Evolutionary conservation across 2,797 vertebrate species (phyloP).

Genomic region (Gymnoscopelus braueri): DNA sequence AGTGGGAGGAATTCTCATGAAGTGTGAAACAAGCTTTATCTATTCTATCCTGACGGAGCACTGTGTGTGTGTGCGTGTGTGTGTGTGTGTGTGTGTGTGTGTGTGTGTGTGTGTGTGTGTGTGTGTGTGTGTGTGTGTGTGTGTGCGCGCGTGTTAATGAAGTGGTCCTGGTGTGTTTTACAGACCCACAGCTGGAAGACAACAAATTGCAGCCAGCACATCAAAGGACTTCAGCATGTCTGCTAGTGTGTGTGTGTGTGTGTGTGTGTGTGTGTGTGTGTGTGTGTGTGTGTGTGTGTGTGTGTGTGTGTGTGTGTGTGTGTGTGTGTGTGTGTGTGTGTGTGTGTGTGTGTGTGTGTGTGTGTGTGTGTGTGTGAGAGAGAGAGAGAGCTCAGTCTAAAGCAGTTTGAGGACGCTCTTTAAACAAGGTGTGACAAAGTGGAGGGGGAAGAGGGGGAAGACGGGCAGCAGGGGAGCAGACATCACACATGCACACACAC

Average conservation of each 20-base stretch:
- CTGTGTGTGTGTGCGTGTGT: not conserved
- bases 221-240: conserved; percentile 53
- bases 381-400: conserved; percentile 8
- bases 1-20: no score
- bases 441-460: not conserved
- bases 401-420: not conserved
- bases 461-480: not conserved
- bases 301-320: conserved; percentile 7
- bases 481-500: conserved; percentile 9
- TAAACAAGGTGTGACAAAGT: conserved; percentile 19
- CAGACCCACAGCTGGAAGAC: conserved; percentile 66
- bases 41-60: no score
- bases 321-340: conserved; percentile 7
- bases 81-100: conserved; percentile 39
- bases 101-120: conserved; percentile 3
- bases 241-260: conserved; percentile 7
- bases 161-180: conserved; percentile 42
- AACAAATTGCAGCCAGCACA: conserved; percentile 65
- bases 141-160: conserved; percentile 24
- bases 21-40: no score
- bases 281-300: conserved; percentile 1
- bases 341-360: conserved; percentile 4
- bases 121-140: not conserved
- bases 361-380: conserved; percentile 6
- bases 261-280: conserved; percentile 12